These are phyloP conservation scores for Chamaea fasciata DNA, from an alignment of 2,113 vertebrate species.

Conservation along the genomic window DNA sequence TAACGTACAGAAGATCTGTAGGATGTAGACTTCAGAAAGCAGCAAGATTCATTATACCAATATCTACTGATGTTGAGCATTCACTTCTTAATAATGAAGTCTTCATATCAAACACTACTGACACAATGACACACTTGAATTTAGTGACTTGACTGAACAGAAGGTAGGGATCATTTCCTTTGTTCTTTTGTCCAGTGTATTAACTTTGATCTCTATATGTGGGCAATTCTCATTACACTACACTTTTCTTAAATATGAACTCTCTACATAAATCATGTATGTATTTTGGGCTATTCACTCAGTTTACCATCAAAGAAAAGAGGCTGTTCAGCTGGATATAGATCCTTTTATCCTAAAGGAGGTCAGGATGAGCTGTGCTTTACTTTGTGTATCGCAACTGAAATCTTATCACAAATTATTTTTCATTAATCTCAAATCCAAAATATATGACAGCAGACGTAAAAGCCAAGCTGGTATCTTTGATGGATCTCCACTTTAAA, in stretches of 20 bases:
- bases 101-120: conserved; percentile 34
- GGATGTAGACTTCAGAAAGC: background rate
- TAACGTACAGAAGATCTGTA: conserved; percentile 16
- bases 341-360: background rate
- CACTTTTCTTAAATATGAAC: conserved; percentile 11
- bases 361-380: background rate
- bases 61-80: background rate
- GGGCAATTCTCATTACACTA: conserved; percentile 46
- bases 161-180: conserved; percentile 26
- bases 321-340: background rate
- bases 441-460: conserved; percentile 19
- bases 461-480: conserved; percentile 12
- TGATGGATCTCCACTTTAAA: background rate
- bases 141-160: conserved; percentile 38
- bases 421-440: conserved; percentile 32
- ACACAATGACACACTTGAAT: conserved; percentile 54
- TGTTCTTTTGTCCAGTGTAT: conserved; percentile 14
- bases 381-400: background rate
- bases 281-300: conserved; percentile 18
- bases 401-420: conserved; percentile 3
- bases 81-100: conserved; percentile 61
- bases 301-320: background rate
- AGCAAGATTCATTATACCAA: background rate
- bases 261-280: background rate
- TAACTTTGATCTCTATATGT: conserved; percentile 61